Base-by-base conservation (phyloP, 2,113 vertebrate genomes). In the Trichechus manatus region DNA sequence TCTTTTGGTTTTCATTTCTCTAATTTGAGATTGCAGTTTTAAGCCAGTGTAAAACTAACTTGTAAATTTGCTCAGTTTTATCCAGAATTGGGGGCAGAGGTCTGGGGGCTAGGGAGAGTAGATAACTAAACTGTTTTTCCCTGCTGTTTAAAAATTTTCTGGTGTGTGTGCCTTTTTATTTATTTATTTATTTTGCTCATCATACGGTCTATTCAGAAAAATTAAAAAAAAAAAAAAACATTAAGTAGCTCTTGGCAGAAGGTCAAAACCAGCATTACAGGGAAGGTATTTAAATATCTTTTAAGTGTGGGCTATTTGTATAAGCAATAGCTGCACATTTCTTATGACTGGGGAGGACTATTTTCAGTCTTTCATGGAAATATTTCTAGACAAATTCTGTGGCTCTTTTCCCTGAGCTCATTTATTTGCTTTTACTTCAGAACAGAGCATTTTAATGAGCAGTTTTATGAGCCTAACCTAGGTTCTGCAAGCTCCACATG, bases 241-340 rank as follows among this genome's bases (percentile, higher is more conserved):
- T 92, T 90, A 98, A 98, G 98, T 98, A 98, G 98, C 97, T 98
- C 93, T 98, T 98, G 98, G 98, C 98, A 91, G 93, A 0, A 17
- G 63, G 74, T 97, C 97, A 98, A 98, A 98, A 95, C 92, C 93
- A 96, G 97, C 97, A 93, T 96, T 17, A 5, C 95, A 97, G 94
- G 96, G 93, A 97, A 97, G 88, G 96, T 96, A 98, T 98, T 97
- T 98, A 98, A 98, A 98, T 98, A 95, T 97, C 91, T 92, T 98
- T 98, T 98, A 96, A 98, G 96, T 96, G 97, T 91, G 95, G 89
- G 92, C 98, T 1, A 11, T 98, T 97, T 97, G 95, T 97, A 72
- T 93, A 96, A 97, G 97, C 95, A 96, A 84, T 2, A 70, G 93
- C 96, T 92, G 94, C 91, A 77, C 89, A 81, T 96, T 97, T 96